phyloP scores from a whole-genome alignment of 2,888 invertebrate species.

The Andrena fulva region DNA sequence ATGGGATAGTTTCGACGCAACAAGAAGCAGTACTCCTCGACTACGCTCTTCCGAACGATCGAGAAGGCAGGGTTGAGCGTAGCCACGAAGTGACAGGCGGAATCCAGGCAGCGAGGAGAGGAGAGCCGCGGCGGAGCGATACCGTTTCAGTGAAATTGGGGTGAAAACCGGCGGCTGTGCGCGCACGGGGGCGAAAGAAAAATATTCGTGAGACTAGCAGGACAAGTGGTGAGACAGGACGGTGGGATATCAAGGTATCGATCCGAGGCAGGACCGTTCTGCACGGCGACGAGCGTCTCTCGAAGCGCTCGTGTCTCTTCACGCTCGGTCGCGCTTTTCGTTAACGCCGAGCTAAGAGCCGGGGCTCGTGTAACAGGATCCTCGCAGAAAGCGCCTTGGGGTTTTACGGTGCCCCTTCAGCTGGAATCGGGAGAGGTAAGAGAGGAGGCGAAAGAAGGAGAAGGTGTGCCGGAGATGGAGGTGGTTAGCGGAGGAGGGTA shows the following conservation, averaged over 20 bases:
- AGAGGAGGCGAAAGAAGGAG: constrained; percentile 49
- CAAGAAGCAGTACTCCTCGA: not conserved
- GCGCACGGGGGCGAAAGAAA: constrained; percentile 66
- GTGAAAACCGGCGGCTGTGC: constrained; percentile 63
- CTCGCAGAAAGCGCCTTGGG: constrained; percentile 78
- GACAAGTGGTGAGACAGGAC: constrained; percentile 70
- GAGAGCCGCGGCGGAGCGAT: constrained; percentile 42
- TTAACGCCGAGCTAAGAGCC: constrained; percentile 77
- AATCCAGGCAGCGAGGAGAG: not conserved
- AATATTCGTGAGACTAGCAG: constrained; percentile 67
- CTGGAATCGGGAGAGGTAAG: constrained; percentile 63
- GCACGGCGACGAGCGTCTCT: constrained; percentile 69
- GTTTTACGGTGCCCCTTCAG: constrained; percentile 74
- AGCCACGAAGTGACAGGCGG: not conserved
- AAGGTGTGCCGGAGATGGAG: constrained; percentile 61
- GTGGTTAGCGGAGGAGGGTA: constrained; percentile 67
- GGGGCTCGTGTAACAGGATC: constrained; percentile 78
- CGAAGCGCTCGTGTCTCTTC: constrained; percentile 75
- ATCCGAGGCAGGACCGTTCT: constrained; percentile 61
- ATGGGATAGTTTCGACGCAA: not conserved
- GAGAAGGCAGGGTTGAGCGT: constrained; percentile 16
- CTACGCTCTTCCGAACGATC: not conserved
- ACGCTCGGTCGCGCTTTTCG: constrained; percentile 79
- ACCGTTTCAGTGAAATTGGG: constrained; percentile 69
- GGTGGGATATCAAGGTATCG: constrained; percentile 74